phyloP scores from a whole-genome alignment of 1,140 invertebrate species.

The Danaus plexippus region DNA sequence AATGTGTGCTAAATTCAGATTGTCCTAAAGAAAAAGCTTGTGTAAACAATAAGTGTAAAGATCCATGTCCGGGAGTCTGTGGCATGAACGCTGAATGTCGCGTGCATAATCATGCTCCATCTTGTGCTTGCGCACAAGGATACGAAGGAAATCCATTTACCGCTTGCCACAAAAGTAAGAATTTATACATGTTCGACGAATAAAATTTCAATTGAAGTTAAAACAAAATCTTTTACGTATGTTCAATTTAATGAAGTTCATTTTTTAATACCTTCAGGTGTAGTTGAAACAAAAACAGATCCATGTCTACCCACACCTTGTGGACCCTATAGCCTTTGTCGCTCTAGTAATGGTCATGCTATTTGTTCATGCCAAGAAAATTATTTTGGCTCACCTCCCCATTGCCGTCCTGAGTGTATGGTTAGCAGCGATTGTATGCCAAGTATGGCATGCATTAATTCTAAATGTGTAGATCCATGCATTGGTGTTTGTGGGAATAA shows the following conservation, averaged over 20 bases:
- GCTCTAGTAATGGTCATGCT: constrained; percentile 75
- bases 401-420: constrained; percentile 82
- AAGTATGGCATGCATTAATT: constrained; percentile 80
- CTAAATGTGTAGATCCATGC: constrained; percentile 84
- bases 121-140: constrained; percentile 77
- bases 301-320: constrained; percentile 80
- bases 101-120: constrained; percentile 79
- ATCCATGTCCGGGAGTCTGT: constrained; percentile 77
- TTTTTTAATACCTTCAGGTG: constrained; percentile 39
- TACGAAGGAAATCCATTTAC: constrained; percentile 83
- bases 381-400: constrained; percentile 79
- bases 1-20: constrained; percentile 80
- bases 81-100: constrained; percentile 80
- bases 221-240: neutral
- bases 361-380: constrained; percentile 80
- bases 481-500: constrained; percentile 81
- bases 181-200: neutral
- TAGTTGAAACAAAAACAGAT: constrained; percentile 68
- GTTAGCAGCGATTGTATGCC: constrained; percentile 82
- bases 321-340: constrained; percentile 81
- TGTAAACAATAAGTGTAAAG: constrained; percentile 76
- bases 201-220: too few species aligned
- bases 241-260: neutral
- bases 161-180: constrained; percentile 65
- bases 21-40: constrained; percentile 76